Evolutionary conservation across 2,888 invertebrate genomes (phyloP).

Genomic region (Acleris literana): DNA sequence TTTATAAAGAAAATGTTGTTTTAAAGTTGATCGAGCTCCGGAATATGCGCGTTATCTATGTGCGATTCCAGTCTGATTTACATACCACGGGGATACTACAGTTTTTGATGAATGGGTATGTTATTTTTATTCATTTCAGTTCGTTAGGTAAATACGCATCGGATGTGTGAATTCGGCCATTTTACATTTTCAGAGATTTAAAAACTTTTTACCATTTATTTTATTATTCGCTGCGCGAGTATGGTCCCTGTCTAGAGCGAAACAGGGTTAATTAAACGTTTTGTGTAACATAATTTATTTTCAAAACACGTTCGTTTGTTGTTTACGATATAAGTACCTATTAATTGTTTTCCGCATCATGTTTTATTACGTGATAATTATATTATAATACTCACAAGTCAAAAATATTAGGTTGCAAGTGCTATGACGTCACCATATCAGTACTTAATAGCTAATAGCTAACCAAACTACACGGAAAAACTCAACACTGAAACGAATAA

Average conservation of each 20-base stretch:
- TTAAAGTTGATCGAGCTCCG: constrained; percentile 43
- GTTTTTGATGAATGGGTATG: constrained; percentile 28
- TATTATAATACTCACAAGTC: too few species aligned
- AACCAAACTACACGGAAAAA: not conserved
- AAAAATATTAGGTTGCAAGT: too few species aligned
- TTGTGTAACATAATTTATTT: too few species aligned
- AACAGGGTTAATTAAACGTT: too few species aligned
- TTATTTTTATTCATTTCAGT: constrained; percentile 53
- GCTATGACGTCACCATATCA: not conserved
- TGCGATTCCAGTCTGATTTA: constrained; percentile 16
- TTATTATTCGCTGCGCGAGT: not conserved
- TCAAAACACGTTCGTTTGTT: too few species aligned
- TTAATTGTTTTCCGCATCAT: too few species aligned
- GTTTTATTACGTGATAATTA: too few species aligned
- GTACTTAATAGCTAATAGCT: not conserved
- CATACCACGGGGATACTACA: constrained; percentile 15
- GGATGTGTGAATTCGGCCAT: constrained; percentile 19
- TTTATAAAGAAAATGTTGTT: constrained; percentile 37
- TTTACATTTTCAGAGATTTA: constrained; percentile 12
- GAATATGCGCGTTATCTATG: constrained; percentile 26
- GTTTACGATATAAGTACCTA: too few species aligned
- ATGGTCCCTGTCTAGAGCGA: too few species aligned
- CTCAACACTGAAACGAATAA: constrained; percentile 14
- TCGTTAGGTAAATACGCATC: constrained; percentile 52
- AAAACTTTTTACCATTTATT: not conserved